Evolutionary conservation across 2,113 vertebrate species (phyloP), one percentile per base, ranked within the genome.

Genomic region (Malurus elegans): DNA sequence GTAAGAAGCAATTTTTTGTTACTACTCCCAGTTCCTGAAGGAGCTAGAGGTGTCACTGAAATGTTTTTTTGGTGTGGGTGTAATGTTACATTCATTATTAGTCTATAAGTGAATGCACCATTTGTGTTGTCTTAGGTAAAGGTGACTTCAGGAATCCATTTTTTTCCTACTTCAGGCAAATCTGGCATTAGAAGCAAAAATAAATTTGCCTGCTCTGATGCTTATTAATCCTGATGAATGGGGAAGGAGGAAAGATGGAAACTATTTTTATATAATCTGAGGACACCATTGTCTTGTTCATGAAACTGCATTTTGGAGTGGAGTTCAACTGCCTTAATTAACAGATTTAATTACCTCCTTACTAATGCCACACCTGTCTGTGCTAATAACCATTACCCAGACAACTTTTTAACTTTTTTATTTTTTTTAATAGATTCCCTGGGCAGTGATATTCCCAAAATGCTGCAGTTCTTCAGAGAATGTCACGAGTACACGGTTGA

Each of bases 401-500:
- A 9, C 9, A 21, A 25, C 14, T 69, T 14, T 9, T 36, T 36
- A 36, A 36, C 36, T 36, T 31, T 17, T 23, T 31, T 6, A 12
- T 10, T 91, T 53, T 65, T 29, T 69, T 73, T 50, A 15, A 62
- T 54, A 99, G 99, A 99, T 72, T 98, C 99, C 1, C 92, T 99
- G 42, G 97, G 98, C 42, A 79, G 70, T 36, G 97, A 99, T 94
- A 98, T 99, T 89, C 91, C 98, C 47, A 96, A 98, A 96, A 99
- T 99, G 98, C 47, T 99, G 96, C 73, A 97, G 9, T 78, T 98
- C 74, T 99, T 98, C 95, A 98, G 97, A 97, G 97, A 65, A 8
- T 98, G 99, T 42, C 98, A 98, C 8, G 98, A 98, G 93, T 99
- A 99, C 86, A 0, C 40, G 4, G 99, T 99, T 67, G 91, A 99